phyloP scores from a whole-genome alignment of 2,888 invertebrate genomes.

The Microctonus hyperodae region DNA sequence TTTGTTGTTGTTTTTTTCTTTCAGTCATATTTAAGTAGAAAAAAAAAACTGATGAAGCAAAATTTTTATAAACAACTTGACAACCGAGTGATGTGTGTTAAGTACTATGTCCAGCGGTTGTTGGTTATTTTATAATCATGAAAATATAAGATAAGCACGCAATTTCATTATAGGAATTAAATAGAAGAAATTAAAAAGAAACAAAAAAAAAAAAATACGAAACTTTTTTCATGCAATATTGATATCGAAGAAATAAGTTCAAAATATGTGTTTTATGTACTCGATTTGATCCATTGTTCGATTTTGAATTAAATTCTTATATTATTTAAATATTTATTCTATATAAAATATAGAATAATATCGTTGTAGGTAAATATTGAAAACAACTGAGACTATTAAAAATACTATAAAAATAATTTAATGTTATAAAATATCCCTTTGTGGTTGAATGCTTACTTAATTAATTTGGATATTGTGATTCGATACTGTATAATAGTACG shows the following conservation, averaged over 20 bases:
- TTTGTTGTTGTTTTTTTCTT: not conserved
- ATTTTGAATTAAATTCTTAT: not conserved
- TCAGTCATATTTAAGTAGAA: not conserved
- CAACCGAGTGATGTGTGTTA: not conserved
- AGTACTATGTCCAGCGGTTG: not conserved
- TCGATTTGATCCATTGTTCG: not conserved
- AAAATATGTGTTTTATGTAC: not conserved
- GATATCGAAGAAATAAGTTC: not conserved
- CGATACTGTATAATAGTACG: constrained; percentile 27
- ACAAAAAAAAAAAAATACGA: constrained; percentile 28
- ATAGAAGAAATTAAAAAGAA: not conserved
- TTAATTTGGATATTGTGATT: not conserved
- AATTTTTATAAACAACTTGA: not conserved
- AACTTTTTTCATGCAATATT: not conserved
- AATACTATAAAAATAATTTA: constrained; percentile 51
- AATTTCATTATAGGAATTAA: not conserved
- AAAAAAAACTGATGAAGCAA: not conserved
- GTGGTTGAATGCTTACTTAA: not conserved
- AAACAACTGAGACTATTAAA: constrained; percentile 38
- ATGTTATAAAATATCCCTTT: constrained; percentile 37
- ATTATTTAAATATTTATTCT: constrained; percentile 15
- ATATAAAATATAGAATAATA: constrained; percentile 10
- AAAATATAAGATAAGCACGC: not conserved
- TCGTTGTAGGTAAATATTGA: not conserved
- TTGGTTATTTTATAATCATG: not conserved